Conservation (phyloP, 2,888 invertebrate genomes). For the Cataglyphis rosenhaueri region DNA sequence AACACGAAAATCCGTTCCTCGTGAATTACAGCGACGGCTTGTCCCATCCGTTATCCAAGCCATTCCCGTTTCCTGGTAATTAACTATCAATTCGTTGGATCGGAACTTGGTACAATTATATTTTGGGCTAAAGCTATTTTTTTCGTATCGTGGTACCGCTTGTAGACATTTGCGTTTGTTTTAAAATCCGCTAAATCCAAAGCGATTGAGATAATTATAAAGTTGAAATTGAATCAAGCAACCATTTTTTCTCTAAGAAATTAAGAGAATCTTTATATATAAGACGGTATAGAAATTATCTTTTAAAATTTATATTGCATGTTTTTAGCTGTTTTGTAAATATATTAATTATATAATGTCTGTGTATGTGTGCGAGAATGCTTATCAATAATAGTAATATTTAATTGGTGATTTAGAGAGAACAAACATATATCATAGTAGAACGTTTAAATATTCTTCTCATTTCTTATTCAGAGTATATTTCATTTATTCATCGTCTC, state of each 20-base stretch:
- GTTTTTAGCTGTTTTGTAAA: constrained; percentile 20
- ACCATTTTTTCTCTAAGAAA: background rate
- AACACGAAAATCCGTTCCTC: constrained; percentile 82
- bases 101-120: constrained; percentile 73
- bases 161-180: constrained; percentile 15
- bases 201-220: background rate
- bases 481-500: constrained; percentile 79
- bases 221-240: background rate
- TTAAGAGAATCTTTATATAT: background rate
- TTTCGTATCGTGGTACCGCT: constrained; percentile 17
- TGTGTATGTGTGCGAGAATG: background rate
- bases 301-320: constrained; percentile 17
- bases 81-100: constrained; percentile 84
- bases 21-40: constrained; percentile 82
- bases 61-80: constrained; percentile 82
- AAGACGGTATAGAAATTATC: background rate
- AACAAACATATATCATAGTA: constrained; percentile 51
- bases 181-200: constrained; percentile 5
- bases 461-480: constrained; percentile 84
- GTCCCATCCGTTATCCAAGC: constrained; percentile 82
- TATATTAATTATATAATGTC: background rate
- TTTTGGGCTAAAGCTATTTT: constrained; percentile 46
- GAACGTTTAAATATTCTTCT: constrained; percentile 81
- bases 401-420: constrained; percentile 35
- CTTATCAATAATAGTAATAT: background rate